Conservation (phyloP, 1,140 invertebrate genomes). For the Drosophila bipectinata region DNA sequence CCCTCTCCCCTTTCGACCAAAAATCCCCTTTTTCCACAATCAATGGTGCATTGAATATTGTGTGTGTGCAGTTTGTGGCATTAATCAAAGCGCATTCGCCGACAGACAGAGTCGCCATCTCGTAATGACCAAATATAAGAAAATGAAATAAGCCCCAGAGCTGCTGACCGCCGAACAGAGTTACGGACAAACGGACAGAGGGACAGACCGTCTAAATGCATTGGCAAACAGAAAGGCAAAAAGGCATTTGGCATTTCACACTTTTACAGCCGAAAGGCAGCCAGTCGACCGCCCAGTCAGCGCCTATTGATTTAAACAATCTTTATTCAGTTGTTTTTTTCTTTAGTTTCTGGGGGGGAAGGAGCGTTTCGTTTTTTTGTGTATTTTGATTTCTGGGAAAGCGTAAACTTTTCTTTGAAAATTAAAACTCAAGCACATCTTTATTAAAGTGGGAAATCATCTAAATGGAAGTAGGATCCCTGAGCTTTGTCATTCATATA, state of each 20-base stretch:
- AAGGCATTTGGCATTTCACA: constrained; percentile 77
- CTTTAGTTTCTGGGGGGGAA: constrained; percentile 3
- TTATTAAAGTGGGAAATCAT: constrained; percentile 3
- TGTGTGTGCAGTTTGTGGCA: constrained; percentile 67
- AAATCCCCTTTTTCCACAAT: background rate
- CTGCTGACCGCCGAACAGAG: constrained; percentile 18
- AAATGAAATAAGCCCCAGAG: constrained; percentile 49
- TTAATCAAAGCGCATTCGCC: constrained; percentile 77
- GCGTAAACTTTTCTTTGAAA: constrained; percentile 75
- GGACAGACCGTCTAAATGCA: constrained; percentile 62
- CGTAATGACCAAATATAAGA: constrained; percentile 70
- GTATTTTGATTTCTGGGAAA: constrained; percentile 52
- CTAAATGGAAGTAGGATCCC: background rate
- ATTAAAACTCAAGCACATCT: constrained; percentile 57
- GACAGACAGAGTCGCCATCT: constrained; percentile 54
- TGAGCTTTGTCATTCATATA: background rate
- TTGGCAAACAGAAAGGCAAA: constrained; percentile 69
- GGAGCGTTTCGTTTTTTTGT: constrained; percentile 26
- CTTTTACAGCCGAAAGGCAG: constrained; percentile 72
- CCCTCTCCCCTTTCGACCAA: background rate
- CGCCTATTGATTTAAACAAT: constrained; percentile 73
- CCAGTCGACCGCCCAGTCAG: constrained; percentile 41
- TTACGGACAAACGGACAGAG: constrained; percentile 17
- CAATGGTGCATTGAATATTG: constrained; percentile 43
- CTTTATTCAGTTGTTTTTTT: constrained; percentile 14